Conservation (phyloP, 2,888 invertebrate genomes). For the Drosophila prolongata region DNA sequence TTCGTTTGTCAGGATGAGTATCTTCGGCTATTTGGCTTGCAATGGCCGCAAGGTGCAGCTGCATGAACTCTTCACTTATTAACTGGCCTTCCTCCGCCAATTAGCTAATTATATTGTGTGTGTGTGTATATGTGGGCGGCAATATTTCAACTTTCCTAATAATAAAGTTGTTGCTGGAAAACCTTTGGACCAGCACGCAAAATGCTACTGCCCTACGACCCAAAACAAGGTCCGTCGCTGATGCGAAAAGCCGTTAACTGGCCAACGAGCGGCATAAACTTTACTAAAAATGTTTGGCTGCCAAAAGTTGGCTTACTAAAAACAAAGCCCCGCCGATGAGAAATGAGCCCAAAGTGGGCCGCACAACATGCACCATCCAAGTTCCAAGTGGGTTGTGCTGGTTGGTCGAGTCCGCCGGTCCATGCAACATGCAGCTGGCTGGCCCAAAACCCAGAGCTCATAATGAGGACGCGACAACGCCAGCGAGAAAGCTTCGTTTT, state of each 20-base stretch:
- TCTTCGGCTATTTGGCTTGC: slow-evolving; percentile 33
- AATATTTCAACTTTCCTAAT: slow-evolving; percentile 58
- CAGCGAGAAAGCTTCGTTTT: slow-evolving; percentile 22
- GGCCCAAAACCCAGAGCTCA: slow-evolving; percentile 48
- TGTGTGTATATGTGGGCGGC: neutral
- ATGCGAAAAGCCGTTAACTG: slow-evolving; percentile 71
- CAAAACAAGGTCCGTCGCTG: slow-evolving; percentile 42
- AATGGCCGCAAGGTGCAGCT: slow-evolving; percentile 23
- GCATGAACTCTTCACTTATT: slow-evolving; percentile 38
- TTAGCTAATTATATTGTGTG: slow-evolving; percentile 42
- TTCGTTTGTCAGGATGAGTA: slow-evolving; percentile 6
- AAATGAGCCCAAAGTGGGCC: slow-evolving; percentile 59
- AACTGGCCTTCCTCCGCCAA: slow-evolving; percentile 37
- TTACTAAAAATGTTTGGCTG: slow-evolving; percentile 58
- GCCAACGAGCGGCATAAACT: slow-evolving; percentile 58
- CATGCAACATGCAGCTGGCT: slow-evolving; percentile 51
- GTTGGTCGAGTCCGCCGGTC: neutral
- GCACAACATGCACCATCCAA: slow-evolving; percentile 27
- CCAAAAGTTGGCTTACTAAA: slow-evolving; percentile 57
- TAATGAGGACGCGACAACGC: slow-evolving; percentile 64
- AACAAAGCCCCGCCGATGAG: slow-evolving; percentile 65
- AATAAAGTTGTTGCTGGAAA: slow-evolving; percentile 50
- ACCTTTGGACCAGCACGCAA: slow-evolving; percentile 45
- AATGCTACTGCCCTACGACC: slow-evolving; percentile 27
- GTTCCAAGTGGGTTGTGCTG: neutral